phyloP scores from a whole-genome alignment of 2,888 invertebrate genomes.

The Pristionchus arcanus region DNA sequence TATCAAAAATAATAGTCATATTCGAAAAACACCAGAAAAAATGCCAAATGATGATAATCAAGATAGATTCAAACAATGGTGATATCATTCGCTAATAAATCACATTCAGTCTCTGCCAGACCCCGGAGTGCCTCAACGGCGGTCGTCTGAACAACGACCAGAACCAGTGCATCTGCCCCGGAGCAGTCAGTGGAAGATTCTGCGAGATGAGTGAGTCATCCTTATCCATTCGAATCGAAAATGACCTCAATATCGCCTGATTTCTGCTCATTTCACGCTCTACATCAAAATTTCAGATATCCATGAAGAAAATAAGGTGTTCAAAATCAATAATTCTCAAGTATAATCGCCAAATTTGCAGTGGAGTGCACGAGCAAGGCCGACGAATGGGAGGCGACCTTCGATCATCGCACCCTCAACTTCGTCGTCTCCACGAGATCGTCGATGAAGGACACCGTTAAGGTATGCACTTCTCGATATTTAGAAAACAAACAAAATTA shows the following conservation, averaged over 20 bases:
- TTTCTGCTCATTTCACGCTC: background rate
- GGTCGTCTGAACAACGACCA: constrained; percentile 57
- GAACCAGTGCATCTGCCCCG: constrained; percentile 66
- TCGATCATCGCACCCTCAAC: constrained; percentile 65
- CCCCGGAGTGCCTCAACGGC: constrained; percentile 69
- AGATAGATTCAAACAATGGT: too few species aligned
- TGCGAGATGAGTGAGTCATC: constrained; percentile 68
- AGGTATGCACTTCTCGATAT: background rate
- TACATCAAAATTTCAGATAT: constrained; percentile 17
- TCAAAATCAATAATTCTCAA: too few species aligned
- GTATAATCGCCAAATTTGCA: constrained; percentile 56
- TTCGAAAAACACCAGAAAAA: too few species aligned
- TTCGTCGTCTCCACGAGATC: constrained; percentile 69
- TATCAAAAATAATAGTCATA: too few species aligned
- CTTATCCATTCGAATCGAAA: too few species aligned
- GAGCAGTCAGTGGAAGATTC: constrained; percentile 68
- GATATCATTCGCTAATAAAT: too few species aligned
- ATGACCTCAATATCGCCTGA: too few species aligned
- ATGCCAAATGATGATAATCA: too few species aligned
- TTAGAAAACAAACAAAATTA: too few species aligned
- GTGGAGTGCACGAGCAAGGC: constrained; percentile 65
- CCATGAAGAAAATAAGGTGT: too few species aligned
- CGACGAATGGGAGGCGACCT: constrained; percentile 61
- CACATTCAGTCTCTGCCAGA: constrained; percentile 61
- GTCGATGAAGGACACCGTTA: constrained; percentile 62